phyloP scores from a whole-genome alignment of 1,140 invertebrate genomes.

The Lepeophtheirus salmonis region DNA sequence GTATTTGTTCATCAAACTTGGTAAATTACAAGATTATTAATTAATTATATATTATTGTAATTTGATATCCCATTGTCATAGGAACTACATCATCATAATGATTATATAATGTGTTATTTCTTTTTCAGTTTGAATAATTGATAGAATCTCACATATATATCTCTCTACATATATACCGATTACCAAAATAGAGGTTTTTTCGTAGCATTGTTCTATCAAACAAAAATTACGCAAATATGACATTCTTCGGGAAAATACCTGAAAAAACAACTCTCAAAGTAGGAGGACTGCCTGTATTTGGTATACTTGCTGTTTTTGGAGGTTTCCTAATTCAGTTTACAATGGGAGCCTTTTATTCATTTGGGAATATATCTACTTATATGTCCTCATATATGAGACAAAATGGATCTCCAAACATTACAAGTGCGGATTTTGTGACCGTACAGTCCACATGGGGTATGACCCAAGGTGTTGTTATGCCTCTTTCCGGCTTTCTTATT shows the following conservation, averaged over 20 bases:
- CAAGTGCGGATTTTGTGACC: slow-evolving; percentile 16
- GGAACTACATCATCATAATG: no score
- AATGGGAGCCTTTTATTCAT: slow-evolving; percentile 22
- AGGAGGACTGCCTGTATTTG: slow-evolving; percentile 1
- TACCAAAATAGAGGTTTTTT: no score
- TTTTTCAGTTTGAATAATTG: no score
- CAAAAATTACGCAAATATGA: no score
- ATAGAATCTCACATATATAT: no score
- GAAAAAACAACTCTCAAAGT: background rate
- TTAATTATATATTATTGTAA: no score
- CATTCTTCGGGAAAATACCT: background rate
- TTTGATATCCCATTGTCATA: no score
- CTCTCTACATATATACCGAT: no score
- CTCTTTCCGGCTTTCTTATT: slow-evolving; percentile 17
- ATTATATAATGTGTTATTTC: no score
- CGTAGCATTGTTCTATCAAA: no score
- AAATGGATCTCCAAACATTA: slow-evolving; percentile 19
- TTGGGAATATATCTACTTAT: slow-evolving; percentile 21
- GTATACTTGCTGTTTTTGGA: slow-evolving; percentile 20
- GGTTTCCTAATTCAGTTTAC: slow-evolving; percentile 23
- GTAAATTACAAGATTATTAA: no score
- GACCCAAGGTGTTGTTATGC: slow-evolving; percentile 16
- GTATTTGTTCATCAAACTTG: no score
- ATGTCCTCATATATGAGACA: slow-evolving; percentile 19
- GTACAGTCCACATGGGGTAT: slow-evolving; percentile 17